Evolutionary conservation across 2,113 vertebrate genomes (phyloP).

Genomic region (Lasiurus borealis): DNA sequence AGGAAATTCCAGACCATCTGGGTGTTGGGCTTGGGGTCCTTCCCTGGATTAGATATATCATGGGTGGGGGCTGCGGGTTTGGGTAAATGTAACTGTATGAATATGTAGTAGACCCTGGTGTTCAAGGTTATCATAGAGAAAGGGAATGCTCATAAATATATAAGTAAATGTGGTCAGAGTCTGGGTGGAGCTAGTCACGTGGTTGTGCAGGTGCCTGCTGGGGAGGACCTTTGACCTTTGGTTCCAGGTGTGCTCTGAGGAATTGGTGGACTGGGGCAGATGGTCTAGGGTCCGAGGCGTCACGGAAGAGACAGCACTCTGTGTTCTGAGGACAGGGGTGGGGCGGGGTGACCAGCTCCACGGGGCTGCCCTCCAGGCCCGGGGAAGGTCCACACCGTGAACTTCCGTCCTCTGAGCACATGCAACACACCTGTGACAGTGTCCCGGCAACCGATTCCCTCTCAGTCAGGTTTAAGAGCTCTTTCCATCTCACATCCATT

Average conservation of each 20-base stretch:
- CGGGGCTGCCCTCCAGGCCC: neutral
- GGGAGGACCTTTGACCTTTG: neutral
- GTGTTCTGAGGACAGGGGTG: neutral
- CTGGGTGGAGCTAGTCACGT: neutral
- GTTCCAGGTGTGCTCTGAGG: neutral
- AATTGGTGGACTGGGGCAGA: neutral
- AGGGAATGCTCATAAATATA: neutral
- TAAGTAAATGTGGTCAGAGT: neutral
- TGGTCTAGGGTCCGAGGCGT: neutral
- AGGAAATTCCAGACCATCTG: neutral
- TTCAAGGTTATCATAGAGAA: neutral
- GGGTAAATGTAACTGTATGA: neutral
- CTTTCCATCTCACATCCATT: neutral
- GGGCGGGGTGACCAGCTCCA: rapidly evolving
- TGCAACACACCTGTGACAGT: rapidly evolving
- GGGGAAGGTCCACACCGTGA: rapidly evolving
- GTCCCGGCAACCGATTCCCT: neutral
- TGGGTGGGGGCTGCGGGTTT: neutral
- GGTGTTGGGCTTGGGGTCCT: neutral
- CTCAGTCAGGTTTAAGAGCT: neutral
- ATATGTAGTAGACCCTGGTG: neutral
- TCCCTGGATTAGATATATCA: neutral
- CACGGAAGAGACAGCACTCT: neutral
- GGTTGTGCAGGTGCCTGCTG: neutral
- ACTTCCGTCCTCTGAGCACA: neutral